Evolutionary conservation across 2,888 invertebrate genomes (phyloP), one percentile per base, ranked within the genome.

Genomic region (Gryllus longicercus): DNA sequence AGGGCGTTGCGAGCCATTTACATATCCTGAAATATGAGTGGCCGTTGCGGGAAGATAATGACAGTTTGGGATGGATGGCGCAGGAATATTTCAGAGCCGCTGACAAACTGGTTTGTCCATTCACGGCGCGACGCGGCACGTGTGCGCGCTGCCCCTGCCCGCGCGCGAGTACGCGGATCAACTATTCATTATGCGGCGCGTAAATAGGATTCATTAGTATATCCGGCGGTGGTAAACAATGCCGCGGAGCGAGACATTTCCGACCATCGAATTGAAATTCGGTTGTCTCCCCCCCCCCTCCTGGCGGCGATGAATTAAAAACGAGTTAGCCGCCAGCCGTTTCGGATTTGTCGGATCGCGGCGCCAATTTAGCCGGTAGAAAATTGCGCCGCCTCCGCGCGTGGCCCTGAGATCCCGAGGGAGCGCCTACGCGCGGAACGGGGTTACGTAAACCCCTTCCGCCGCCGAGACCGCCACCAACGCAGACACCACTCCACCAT

Each of bases 11-110:
- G n/a, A 63, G 63, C 16, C 63, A 63, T 63, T 63, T 63, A 63
- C 63, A 63, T 63, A 63, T 63, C 63, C 63, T 63, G 63, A 63
- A 63, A 63, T 63, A 63, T 63, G 63, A 63, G 63, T 63, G 63
- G 63, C 63, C 63, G 63, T 14, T 38, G 38, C 38, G 16, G 63
- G 63, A 63, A 63, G 63, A 63, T 63, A 63, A 63, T 63, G 63
- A 63, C 63, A 63, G 63, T 63, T 63, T n/a, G 63, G 63, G 63
- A 63, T 63, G 63, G 63, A 63, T 63, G 63, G 63, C n/a, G 63
- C 63, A 63, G 63, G 63, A 63, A 63, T 63, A 63, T 63, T 63
- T 63, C 12, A 63, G n/a, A 63, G 63, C 63, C 63, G 63, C 16
- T n/a, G 63, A n/a, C 63, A 63, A n/a, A n/a, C 63, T 63, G 63